A percentile compares a stretch with the other conserved stretches of the same genome.
Evolutionary conservation across 2,797 vertebrate genomes (phyloP).

Genomic region (Setipinna tenuifilis): DNA sequence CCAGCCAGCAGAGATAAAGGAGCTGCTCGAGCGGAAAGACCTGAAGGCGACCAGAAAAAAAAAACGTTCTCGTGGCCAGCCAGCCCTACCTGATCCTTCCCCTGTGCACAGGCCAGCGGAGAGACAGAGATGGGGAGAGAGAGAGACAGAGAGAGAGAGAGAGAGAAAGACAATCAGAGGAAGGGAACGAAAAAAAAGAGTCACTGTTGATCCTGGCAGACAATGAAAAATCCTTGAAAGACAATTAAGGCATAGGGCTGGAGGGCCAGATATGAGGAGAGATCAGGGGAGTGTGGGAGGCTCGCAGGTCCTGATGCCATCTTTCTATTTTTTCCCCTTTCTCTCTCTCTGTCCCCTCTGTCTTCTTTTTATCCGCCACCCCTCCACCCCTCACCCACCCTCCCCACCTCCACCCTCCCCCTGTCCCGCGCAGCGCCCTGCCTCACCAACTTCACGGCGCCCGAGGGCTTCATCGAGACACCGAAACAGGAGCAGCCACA

Average conservation of each 20-base stretch:
- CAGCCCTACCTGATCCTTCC: conserved; percentile 29
- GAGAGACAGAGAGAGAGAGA: too few species aligned
- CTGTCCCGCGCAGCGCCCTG: conserved; percentile 75
- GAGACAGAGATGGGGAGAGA: neutral
- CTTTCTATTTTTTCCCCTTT: conserved; percentile 20
- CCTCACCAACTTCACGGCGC: conserved; percentile 85
- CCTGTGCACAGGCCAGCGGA: neutral
- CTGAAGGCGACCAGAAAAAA: conserved; percentile 55
- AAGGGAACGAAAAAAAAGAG: neutral
- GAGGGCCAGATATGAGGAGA: conserved; percentile 37
- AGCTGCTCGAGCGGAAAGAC: conserved; percentile 52
- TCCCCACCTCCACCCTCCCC: too few species aligned
- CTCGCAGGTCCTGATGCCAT: conserved; percentile 36
- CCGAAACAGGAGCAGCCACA: conserved; percentile 60
- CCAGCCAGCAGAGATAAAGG: conserved; percentile 50
- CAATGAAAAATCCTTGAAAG: conserved; percentile 54
- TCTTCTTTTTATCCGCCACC: too few species aligned
- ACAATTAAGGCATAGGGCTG: conserved; percentile 43
- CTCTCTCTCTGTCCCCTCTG: conserved; percentile 27
- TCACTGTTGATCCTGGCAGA: conserved; percentile 45
- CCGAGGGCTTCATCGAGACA: conserved; percentile 85
- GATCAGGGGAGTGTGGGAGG: conserved; percentile 28
- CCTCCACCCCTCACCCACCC: too few species aligned
- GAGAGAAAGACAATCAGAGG: too few species aligned
- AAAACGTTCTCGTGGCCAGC: conserved; percentile 53